Evolutionary conservation across 1,140 invertebrate genomes (phyloP).

Genomic region (Drosophila micromelanica): DNA sequence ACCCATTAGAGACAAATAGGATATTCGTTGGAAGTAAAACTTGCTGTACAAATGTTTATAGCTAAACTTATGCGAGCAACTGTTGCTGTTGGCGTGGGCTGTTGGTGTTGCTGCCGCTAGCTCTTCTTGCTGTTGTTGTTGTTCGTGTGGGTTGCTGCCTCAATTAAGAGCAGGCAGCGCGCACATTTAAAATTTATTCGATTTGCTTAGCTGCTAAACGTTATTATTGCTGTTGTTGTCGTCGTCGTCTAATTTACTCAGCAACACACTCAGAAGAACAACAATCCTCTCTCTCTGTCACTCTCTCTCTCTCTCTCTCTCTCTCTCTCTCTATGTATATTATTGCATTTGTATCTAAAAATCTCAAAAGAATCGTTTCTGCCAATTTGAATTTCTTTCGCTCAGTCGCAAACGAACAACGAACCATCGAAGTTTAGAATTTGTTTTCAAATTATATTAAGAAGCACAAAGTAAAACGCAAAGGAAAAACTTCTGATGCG

Average conservation of each 20-base stretch:
- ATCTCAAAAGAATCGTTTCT: constrained; percentile 53
- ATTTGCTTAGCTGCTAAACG: constrained; percentile 61
- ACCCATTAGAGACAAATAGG: neutral
- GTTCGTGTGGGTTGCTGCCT: constrained; percentile 67
- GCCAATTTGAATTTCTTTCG: constrained; percentile 76
- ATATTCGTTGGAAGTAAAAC: constrained; percentile 25
- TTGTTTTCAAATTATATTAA: constrained; percentile 62
- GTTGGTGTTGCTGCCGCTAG: constrained; percentile 16
- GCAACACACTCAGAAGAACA: constrained; percentile 45
- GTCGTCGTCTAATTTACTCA: constrained; percentile 69
- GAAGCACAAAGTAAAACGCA: constrained; percentile 25
- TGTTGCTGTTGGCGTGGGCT: constrained; percentile 58
- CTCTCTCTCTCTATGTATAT: constrained; percentile 8
- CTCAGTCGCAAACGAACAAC: constrained; percentile 84
- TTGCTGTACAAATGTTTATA: constrained; percentile 40
- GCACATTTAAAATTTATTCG: constrained; percentile 73
- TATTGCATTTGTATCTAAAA: constrained; percentile 33
- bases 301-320: constrained; percentile 1
- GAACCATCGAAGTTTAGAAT: constrained; percentile 83
- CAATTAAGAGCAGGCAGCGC: constrained; percentile 72
- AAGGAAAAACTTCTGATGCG: constrained; percentile 36
- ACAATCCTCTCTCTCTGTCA: constrained; percentile 3
- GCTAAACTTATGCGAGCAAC: constrained; percentile 49
- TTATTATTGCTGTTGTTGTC: constrained; percentile 40
- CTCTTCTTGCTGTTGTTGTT: constrained; percentile 27